Percentiles rank a stretch among this genome's conserved stretches.
phyloP scores from a whole-genome alignment of 2,888 invertebrate genomes.

The Cosmorhoe ocellata region DNA sequence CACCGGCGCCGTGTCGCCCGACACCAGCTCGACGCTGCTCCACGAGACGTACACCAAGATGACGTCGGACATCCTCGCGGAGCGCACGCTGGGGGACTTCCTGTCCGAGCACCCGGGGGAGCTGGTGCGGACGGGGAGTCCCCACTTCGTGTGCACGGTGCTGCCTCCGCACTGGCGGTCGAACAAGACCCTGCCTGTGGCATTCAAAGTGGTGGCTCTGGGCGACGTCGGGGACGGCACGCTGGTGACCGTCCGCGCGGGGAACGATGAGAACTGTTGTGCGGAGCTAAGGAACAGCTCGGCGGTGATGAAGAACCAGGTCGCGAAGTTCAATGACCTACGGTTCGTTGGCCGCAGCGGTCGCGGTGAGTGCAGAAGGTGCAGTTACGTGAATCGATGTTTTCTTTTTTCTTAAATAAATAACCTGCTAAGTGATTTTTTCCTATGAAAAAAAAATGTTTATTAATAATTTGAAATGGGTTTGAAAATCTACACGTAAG shows the following conservation, averaged over 20 bases:
- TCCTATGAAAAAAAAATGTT: too few species aligned
- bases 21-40: constrained; percentile 87
- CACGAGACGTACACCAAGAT: constrained; percentile 94
- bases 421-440: too few species aligned
- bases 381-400: constrained; percentile 68
- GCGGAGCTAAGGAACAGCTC: constrained; percentile 97
- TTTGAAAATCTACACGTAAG: too few species aligned
- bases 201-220: constrained; percentile 97
- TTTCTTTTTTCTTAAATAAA: constrained; percentile 29
- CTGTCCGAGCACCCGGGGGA: constrained; percentile 96
- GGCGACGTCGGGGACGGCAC: constrained; percentile 98
- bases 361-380: constrained; percentile 91
- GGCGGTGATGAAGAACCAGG: constrained; percentile 98
- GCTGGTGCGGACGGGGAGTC: constrained; percentile 94
- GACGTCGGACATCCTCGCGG: constrained; percentile 95
- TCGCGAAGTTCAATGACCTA: constrained; percentile 99
- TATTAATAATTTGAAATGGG: too few species aligned
- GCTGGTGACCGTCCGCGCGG: constrained; percentile 96
- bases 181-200: constrained; percentile 98
- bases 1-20: constrained; percentile 85
- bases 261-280: constrained; percentile 99
- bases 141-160: constrained; percentile 97
- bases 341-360: constrained; percentile 99
- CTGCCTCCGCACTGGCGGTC: constrained; percentile 98
- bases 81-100: constrained; percentile 92